Conservation (phyloP, 2,113 vertebrate species). For the Platysternon megacephalum region DNA sequence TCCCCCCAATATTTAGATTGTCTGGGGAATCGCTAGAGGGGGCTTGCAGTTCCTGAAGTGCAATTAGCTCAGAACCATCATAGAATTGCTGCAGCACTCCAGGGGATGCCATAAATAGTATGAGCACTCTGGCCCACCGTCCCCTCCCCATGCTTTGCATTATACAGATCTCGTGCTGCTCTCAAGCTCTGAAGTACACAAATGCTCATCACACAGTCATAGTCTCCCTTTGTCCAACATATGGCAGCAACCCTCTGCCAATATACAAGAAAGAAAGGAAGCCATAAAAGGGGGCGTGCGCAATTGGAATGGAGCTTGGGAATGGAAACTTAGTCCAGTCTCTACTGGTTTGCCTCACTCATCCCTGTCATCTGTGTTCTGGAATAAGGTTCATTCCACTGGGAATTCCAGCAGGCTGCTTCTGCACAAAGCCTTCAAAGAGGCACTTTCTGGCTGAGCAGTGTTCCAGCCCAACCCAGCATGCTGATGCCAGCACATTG, state of each 20-base stretch:
- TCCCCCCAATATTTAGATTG: not conserved
- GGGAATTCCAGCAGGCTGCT: not conserved
- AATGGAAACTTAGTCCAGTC: constrained; percentile 7
- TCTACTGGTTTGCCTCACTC: not conserved
- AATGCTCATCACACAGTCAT: rapidly evolving
- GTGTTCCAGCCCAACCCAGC: not conserved
- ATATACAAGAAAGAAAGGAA: not conserved
- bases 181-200: not conserved
- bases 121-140: not conserved
- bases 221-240: not conserved
- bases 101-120: not conserved
- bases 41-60: not conserved
- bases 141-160: not conserved
- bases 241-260: not conserved
- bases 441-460: not conserved
- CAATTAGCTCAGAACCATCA: rapidly evolving
- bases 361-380: not conserved
- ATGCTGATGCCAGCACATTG: not conserved
- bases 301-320: not conserved
- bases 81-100: rapidly evolving
- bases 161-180: not conserved
- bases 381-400: not conserved
- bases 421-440: not conserved
- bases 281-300: not conserved
- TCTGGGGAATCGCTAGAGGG: not conserved